These are phyloP conservation scores for human (Homo sapiens) DNA, from an alignment of 2,113 vertebrate genomes.

Conservation along the genomic window GRCh38 chr2:22410001-22410500, in stretches of 20 bases:
- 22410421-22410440: too few species aligned
- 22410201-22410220: not conserved
- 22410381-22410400: too few species aligned
- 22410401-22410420: too few species aligned
- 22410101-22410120: not conserved
- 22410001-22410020: constrained; percentile 18
- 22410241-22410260: not conserved
- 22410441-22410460: too few species aligned
- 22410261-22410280: not conserved
- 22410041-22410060: not conserved
- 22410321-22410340: too few species aligned
- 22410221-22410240: not conserved
- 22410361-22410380: too few species aligned
- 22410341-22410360: too few species aligned
- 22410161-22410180: not conserved
- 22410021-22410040: not conserved
- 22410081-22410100: not conserved
- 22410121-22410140: not conserved
- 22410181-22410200: not conserved
- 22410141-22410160: not conserved
- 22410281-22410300: not conserved
- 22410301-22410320: not conserved
- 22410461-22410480: not conserved
- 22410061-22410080: not conserved
- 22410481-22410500: not conserved